These are phyloP conservation scores for Saturnia japonica DNA, from an alignment of 2,888 invertebrate genomes.

Conservation along the genomic window DNA sequence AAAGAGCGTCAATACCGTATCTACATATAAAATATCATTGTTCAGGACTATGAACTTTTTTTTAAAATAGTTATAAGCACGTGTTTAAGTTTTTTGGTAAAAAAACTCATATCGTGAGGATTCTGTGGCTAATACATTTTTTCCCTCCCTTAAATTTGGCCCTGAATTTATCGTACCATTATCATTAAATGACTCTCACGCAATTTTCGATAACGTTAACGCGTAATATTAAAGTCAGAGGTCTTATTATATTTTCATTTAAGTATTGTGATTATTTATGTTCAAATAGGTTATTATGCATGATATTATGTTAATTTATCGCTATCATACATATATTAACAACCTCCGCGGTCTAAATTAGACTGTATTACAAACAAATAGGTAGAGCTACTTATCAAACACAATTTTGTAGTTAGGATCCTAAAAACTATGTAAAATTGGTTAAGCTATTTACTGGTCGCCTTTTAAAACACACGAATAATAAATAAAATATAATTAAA, in stretches of 20 bases:
- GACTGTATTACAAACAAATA: background rate
- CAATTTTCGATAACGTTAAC: constrained; percentile 5
- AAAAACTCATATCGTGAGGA: background rate
- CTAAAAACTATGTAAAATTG: background rate
- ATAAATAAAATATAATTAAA: background rate
- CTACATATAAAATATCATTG: too few relatives aligned
- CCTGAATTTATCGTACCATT: background rate
- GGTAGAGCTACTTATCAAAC: background rate
- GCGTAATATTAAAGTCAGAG: constrained; percentile 11
- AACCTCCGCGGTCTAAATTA: background rate
- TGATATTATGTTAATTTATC: constrained; percentile 7
- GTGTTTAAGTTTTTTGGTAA: too few relatives aligned
- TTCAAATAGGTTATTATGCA: background rate
- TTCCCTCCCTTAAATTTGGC: background rate
- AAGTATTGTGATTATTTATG: constrained; percentile 8
- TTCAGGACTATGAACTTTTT: too few relatives aligned
- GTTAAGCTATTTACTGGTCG: background rate
- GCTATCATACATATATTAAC: background rate
- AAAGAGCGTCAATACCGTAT: too few relatives aligned
- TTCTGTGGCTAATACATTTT: background rate
- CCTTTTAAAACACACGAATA: background rate
- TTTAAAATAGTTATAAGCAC: too few relatives aligned
- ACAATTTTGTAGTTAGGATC: background rate
- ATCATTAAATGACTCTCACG: background rate
- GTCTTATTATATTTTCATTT: constrained; percentile 2